Conservation (phyloP, 2,797 vertebrate species). For the Salmo trutta region DNA sequence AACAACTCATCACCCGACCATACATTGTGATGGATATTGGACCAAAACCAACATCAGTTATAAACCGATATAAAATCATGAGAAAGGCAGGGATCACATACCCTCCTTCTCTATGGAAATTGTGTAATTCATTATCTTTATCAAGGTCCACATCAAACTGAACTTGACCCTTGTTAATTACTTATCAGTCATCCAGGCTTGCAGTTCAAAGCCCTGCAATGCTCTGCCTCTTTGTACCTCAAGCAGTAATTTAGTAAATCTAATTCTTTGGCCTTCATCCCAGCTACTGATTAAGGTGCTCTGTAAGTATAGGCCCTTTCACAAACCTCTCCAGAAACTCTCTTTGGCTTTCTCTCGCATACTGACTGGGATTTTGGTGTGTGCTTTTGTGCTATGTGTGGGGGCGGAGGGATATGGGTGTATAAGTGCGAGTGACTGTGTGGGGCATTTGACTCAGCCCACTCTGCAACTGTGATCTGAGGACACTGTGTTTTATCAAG, state of each 20-base stretch:
- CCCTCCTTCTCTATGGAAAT: background rate
- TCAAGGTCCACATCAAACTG: too few species aligned
- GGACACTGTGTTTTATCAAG: background rate
- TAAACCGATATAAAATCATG: background rate
- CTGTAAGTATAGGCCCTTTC: background rate
- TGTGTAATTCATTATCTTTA: background rate
- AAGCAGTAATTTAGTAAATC: background rate
- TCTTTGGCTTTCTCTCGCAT: background rate
- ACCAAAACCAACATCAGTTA: background rate
- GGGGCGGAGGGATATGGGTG: conserved; percentile 10
- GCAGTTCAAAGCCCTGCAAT: background rate
- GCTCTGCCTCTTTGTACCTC: background rate
- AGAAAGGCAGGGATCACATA: background rate
- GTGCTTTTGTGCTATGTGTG: background rate
- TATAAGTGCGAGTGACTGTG: background rate
- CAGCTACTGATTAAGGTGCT: background rate
- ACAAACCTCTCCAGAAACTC: background rate
- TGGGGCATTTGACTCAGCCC: background rate
- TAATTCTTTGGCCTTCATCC: background rate
- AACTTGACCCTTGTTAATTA: background rate
- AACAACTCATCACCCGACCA: background rate
- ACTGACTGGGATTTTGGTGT: background rate
- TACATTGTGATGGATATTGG: background rate
- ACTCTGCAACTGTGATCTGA: background rate
- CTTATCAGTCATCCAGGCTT: background rate